Evolutionary conservation across 2,113 vertebrate species (phyloP).

Genomic region (Chascanopsetta lugubris): DNA sequence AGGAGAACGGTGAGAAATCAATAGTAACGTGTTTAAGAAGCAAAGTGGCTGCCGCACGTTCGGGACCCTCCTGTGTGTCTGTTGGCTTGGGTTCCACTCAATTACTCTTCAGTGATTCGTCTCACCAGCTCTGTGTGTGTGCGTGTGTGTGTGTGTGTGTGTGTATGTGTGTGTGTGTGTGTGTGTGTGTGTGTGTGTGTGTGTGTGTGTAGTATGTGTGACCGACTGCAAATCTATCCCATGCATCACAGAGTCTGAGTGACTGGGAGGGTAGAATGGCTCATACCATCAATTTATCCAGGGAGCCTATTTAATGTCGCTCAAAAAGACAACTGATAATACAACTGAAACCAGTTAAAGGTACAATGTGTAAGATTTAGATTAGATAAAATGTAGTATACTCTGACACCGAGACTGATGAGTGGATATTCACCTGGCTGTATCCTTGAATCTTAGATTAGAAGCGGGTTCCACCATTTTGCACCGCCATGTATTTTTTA

Average conservation of each 20-base stretch:
- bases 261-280: slow-evolving; percentile 14
- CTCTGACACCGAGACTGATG: too few species aligned
- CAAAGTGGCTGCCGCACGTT: slow-evolving; percentile 40
- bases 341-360: background rate
- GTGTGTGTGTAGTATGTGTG: too few species aligned
- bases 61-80: slow-evolving; percentile 42
- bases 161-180: too few species aligned
- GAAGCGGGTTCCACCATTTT: too few species aligned
- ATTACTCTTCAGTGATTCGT: slow-evolving; percentile 35
- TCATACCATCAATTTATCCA: background rate
- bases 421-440: too few species aligned
- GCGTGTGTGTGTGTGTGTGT: too few species aligned
- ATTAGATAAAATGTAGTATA: too few species aligned
- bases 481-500: too few species aligned
- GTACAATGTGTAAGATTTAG: too few species aligned
- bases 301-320: background rate
- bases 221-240: slow-evolving; percentile 17
- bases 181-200: too few species aligned
- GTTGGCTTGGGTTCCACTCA: slow-evolving; percentile 47
- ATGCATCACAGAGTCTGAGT: slow-evolving; percentile 23
- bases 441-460: too few species aligned
- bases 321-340: background rate
- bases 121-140: slow-evolving; percentile 27
- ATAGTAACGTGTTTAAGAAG: slow-evolving; percentile 61
- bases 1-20: slow-evolving; percentile 53